phyloP scores from a whole-genome alignment of 2,888 invertebrate genomes.

The Drosophila vallismaia region DNA sequence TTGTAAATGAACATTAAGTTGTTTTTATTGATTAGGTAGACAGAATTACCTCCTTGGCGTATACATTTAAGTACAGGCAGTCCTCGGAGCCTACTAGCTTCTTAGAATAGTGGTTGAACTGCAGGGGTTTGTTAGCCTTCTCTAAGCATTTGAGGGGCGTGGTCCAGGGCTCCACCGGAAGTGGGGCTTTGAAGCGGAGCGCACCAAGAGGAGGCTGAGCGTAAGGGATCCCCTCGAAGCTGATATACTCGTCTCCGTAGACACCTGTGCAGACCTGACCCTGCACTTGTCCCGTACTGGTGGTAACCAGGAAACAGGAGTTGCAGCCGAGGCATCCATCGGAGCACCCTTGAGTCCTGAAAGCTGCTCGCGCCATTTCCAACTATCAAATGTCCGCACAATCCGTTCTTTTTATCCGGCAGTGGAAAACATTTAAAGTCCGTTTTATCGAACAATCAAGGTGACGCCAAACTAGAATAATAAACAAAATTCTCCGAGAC shows the following conservation, averaged over 20 bases:
- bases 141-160: constrained; percentile 81
- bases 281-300: constrained; percentile 71
- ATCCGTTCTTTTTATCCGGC: constrained; percentile 34
- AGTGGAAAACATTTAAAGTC: constrained; percentile 38
- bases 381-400: constrained; percentile 16
- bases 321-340: constrained; percentile 6
- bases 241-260: constrained; percentile 66
- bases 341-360: too few species aligned
- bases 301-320: constrained; percentile 43
- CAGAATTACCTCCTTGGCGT: constrained; percentile 71
- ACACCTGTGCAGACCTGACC: constrained; percentile 69
- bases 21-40: not conserved
- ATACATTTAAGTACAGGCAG: constrained; percentile 85
- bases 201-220: constrained; percentile 84
- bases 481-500: constrained; percentile 20
- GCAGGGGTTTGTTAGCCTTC: constrained; percentile 79
- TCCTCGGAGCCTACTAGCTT: constrained; percentile 84
- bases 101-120: constrained; percentile 77
- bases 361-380: constrained; percentile 53
- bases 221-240: constrained; percentile 78
- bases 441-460: constrained; percentile 25
- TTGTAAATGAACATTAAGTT: not conserved
- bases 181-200: constrained; percentile 82
- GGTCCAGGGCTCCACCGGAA: constrained; percentile 82
- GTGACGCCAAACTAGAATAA: constrained; percentile 3